Conservation (phyloP, 1,140 invertebrate species). For the Drosophila busckii region DNA sequence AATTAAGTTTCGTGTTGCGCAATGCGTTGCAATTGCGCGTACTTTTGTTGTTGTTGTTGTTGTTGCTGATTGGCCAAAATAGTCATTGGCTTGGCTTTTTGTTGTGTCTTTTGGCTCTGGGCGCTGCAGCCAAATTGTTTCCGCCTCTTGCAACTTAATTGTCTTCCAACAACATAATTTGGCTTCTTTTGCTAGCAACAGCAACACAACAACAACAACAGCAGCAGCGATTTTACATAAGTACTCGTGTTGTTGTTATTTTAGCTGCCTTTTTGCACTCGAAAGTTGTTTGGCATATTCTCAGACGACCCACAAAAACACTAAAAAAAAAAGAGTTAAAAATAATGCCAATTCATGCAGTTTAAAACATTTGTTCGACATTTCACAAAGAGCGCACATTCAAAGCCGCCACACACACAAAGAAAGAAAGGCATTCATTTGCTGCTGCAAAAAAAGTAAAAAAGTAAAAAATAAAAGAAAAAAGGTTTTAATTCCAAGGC, state of each 20-base stretch:
- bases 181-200: slow-evolving; percentile 50
- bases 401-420: slow-evolving; percentile 44
- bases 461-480: slow-evolving; percentile 18
- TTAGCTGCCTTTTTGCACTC: slow-evolving; percentile 10
- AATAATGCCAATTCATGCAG: slow-evolving; percentile 72
- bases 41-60: slow-evolving; percentile 33
- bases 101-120: slow-evolving; percentile 27
- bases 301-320: slow-evolving; percentile 24
- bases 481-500: slow-evolving; percentile 58
- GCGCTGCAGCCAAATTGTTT: slow-evolving; percentile 58
- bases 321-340: slow-evolving; percentile 19
- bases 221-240: slow-evolving; percentile 54
- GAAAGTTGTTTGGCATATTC: slow-evolving; percentile 37
- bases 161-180: slow-evolving; percentile 70
- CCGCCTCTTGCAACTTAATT: slow-evolving; percentile 72
- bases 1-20: slow-evolving; percentile 67
- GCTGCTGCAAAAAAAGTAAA: slow-evolving; percentile 15
- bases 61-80: slow-evolving; percentile 36
- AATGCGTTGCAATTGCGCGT: slow-evolving; percentile 72
- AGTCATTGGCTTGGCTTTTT: slow-evolving; percentile 47
- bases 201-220: slow-evolving; percentile 29
- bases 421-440: slow-evolving; percentile 58
- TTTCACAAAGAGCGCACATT: slow-evolving; percentile 53
- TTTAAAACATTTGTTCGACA: slow-evolving; percentile 77
- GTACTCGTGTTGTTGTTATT: slow-evolving; percentile 61